Percentiles rank a stretch among this genome's conserved stretches.
Evolutionary conservation across 2,113 vertebrate species (phyloP).

Genomic region (Lanius ludovicianus): DNA sequence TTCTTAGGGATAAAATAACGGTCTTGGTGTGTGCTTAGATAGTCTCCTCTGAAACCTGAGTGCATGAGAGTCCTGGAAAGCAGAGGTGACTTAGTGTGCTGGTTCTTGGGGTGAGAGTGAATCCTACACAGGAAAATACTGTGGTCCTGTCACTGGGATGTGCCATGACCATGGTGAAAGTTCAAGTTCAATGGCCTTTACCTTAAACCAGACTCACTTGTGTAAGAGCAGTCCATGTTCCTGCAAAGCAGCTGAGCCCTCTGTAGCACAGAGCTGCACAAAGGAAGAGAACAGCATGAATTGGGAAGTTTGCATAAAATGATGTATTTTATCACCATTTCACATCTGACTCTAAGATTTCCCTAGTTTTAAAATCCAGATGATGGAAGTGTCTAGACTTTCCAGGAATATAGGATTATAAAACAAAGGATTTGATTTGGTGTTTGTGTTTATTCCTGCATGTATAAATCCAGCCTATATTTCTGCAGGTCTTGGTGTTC

Average conservation of each 20-base stretch:
- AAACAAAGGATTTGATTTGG: not conserved
- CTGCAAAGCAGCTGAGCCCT: not conserved
- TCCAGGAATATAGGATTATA: not conserved
- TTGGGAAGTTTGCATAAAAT: not conserved
- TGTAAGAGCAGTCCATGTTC: not conserved
- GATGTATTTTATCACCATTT: accelerated
- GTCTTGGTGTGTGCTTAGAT: not conserved
- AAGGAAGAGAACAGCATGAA: not conserved
- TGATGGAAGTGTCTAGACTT: not conserved
- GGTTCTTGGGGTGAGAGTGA: not conserved
- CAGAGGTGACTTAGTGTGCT: not conserved
- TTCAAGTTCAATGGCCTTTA: not conserved
- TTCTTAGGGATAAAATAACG: not conserved
- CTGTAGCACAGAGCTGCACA: not conserved
- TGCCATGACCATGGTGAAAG: not conserved
- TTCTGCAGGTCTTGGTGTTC: not conserved
- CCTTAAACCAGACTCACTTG: not conserved
- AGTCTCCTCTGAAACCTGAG: not conserved
- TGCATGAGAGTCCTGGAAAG: not conserved
- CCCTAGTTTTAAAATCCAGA: not conserved
- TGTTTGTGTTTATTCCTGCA: not conserved
- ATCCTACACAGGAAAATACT: not conserved
- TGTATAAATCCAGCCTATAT: not conserved
- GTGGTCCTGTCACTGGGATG: not conserved
- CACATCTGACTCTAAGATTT: not conserved